Base-by-base conservation (phyloP, 2,888 invertebrate species). In the Ganaspis brasiliensis region DNA sequence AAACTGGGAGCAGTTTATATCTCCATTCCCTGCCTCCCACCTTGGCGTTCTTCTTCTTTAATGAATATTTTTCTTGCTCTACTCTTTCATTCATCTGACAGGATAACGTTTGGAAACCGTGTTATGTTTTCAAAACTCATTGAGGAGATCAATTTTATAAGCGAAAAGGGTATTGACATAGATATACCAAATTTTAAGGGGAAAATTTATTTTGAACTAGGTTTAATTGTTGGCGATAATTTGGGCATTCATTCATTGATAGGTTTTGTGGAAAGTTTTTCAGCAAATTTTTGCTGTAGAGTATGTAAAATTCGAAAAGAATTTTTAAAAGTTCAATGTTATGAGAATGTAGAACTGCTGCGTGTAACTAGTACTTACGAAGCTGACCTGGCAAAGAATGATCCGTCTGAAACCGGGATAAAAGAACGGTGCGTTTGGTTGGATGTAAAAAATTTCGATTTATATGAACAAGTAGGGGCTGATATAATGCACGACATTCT, bases 1-100 rank as follows among this genome's bases (percentile, higher is more conserved):
- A 67, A 72, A 45, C 61, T 78, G 26, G 78, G 76, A n/a, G 75
- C 35, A 49, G 56, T 78, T 9, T 78, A 78, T 19, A 31, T 63
- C 16, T 72, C 78, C 10, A 21, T 76, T 10, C 55, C 70, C 35
- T 16, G 59, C 35, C 16, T 78, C 0, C 78, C 78, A 31, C 75
- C 70, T 0, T 10, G 75, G 40, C 71, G 59, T 72, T 24, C 55
- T 14, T 78, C 72, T 0, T n/a, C 12, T 8, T 31, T 78, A 14
- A 40, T 57, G 5, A 26, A 63, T 16, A 73, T 75, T 12, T 76
- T 55, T 26, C 14, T 72, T 12, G 45, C 19, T 31, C 49, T 63
- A 70, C 35, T 49, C 0, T 72, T 78, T 35, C 19, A 72, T 35
- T 45, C 78, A 5, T n/a, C 35, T 12, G 57, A 78, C 8, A 76